Base-by-base conservation (phyloP, 64 coral and sea anemone genomes). In the Montipora cactus region DNA sequence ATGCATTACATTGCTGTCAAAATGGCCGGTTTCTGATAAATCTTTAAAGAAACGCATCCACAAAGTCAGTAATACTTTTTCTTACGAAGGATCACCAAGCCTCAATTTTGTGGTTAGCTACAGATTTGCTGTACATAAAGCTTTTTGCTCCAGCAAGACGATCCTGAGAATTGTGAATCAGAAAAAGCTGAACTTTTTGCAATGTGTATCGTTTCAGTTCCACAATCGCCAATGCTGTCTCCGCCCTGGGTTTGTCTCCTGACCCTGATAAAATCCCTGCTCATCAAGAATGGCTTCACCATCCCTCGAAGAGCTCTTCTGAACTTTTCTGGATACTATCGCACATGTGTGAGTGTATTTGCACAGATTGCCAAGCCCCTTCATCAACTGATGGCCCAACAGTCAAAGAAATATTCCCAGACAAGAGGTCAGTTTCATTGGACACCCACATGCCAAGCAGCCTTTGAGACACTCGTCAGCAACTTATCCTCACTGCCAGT, bases 291-390 rank as follows among this genome's bases (percentile, higher is more conserved):
- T 95, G 89, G 69, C 82, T 75, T n/a, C 20, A 57, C 47, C 78
- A 50, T 67, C 94, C 81, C 4, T 62, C 89, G 2, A 81, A 80
- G 9, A 81, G 61, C 1, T 14, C 59, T 16, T 71, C 57, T 11
- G 84, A 96, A 10, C 73, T 96, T 90, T 51, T 70, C 87, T 11
- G 44, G 93, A 21, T 90, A 95, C 71, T 95, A 87, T 23, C 72
- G 91, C 14, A 75, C 80, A 12, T 92, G 86, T 55, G 50, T 92
- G 20, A 44, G 48, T 25, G 46, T 44, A 5, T 92, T 92, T 45
- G 37, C 80, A 8, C 57, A 66, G 25, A 83, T 86, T 20, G 90
- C 90, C 4, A 20, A 74, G 14, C 90, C 90, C 19, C 71, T 92
- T 0, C 20, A 66, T 68, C 59, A 64, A 15, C 13, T 64, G 59